Evolutionary conservation across 2,113 vertebrate genomes (phyloP).

Genomic region (Leptosomus discolor): DNA sequence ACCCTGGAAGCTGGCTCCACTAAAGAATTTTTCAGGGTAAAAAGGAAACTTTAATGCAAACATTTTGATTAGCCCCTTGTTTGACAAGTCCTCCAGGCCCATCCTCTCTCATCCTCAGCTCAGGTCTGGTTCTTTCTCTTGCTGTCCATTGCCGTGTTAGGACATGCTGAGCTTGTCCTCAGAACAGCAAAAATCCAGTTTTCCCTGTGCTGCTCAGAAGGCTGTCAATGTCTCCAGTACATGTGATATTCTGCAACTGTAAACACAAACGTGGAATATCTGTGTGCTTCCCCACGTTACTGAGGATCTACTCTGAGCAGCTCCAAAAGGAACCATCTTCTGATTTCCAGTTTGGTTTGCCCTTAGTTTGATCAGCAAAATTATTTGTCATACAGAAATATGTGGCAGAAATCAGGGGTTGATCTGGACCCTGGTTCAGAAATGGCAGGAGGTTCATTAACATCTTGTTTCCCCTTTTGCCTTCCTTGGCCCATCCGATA

Average conservation of each 20-base stretch:
- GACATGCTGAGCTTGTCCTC: neutral
- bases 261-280: conserved; percentile 11
- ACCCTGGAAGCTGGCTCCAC: conserved; percentile 96
- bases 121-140: neutral
- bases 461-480: neutral
- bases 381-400: neutral
- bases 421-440: neutral
- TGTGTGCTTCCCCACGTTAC: neutral
- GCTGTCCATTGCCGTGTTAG: neutral
- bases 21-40: conserved; percentile 98
- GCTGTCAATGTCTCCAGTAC: neutral
- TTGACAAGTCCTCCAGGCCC: neutral
- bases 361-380: neutral
- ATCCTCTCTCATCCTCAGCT: neutral
- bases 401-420: neutral
- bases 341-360: conserved; percentile 34
- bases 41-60: conserved; percentile 8
- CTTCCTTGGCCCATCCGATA: conserved; percentile 3
- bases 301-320: neutral
- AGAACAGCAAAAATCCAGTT: neutral
- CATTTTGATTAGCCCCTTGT: neutral
- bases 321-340: neutral
- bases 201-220: neutral
- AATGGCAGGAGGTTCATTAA: neutral
- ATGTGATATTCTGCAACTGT: neutral